Evolutionary conservation across 2,797 vertebrate genomes (phyloP).

Genomic region (Chrysocyon brachyurus): DNA sequence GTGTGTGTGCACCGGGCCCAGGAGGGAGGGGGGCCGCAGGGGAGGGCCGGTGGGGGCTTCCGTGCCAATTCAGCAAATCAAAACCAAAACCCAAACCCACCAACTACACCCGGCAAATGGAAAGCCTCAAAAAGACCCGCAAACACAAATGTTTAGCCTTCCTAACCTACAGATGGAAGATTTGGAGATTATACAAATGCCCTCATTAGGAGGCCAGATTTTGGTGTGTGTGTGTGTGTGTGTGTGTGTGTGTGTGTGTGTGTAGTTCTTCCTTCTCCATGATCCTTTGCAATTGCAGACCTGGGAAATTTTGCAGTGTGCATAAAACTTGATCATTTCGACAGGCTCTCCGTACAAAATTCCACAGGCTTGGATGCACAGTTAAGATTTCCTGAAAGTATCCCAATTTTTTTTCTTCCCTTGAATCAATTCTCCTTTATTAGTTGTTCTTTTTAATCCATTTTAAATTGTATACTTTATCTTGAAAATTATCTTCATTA

Average conservation of each 20-base stretch:
- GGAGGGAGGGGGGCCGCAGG: accelerated
- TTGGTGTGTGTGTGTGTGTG: neutral
- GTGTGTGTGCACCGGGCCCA: neutral
- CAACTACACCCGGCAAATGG: slow-evolving; percentile 18
- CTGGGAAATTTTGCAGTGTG: slow-evolving; percentile 35
- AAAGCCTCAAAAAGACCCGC: neutral
- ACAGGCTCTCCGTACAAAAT: slow-evolving; percentile 43
- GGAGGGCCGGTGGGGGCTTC: neutral
- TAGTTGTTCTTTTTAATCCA: slow-evolving; percentile 82
- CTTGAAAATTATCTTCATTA: slow-evolving; percentile 82
- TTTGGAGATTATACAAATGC: neutral
- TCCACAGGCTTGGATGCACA: neutral
- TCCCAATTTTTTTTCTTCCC: neutral
- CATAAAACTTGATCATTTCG: slow-evolving; percentile 63
- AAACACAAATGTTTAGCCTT: neutral
- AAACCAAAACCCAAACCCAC: slow-evolving; percentile 31
- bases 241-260: neutral
- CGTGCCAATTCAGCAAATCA: slow-evolving; percentile 35
- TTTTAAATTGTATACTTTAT: slow-evolving; percentile 82
- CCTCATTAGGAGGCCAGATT: neutral
- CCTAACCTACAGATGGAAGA: neutral
- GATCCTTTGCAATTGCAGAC: slow-evolving; percentile 49
- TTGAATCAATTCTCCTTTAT: slow-evolving; percentile 78
- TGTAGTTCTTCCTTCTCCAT: neutral
- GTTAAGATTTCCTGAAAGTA: slow-evolving; percentile 64